phyloP scores from a whole-genome alignment of 2,113 vertebrate genomes.

The Corythaixoides concolor region DNA sequence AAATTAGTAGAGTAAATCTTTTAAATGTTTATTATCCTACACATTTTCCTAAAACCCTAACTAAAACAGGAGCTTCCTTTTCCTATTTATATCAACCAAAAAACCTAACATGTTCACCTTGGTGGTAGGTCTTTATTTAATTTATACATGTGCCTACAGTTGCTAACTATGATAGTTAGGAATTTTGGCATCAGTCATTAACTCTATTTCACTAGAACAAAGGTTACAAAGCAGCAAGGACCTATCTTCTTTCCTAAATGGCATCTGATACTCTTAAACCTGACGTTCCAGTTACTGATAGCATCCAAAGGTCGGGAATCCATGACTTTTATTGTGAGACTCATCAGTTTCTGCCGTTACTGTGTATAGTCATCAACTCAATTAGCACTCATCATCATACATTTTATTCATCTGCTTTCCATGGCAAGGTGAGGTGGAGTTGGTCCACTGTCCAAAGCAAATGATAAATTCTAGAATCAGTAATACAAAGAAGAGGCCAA shows the following conservation, averaged over 20 bases:
- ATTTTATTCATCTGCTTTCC: neutral
- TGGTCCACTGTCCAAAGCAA: neutral
- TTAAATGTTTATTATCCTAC: neutral
- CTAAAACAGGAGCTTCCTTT: neutral
- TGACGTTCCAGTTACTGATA: neutral
- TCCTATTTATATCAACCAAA: neutral
- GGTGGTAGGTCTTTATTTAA: neutral
- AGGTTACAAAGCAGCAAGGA: neutral
- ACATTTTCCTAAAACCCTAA: neutral
- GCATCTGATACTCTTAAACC: neutral
- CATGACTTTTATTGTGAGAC: neutral
- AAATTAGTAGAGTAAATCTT: neutral
- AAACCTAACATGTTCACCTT: neutral
- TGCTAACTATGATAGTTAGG: neutral
- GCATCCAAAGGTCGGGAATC: neutral
- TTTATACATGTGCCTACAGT: neutral
- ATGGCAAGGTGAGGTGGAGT: neutral
- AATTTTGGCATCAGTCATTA: neutral
- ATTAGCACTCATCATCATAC: neutral
- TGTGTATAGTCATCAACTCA: neutral
- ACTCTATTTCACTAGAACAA: neutral
- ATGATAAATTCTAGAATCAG: neutral
- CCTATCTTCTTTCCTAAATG: neutral
- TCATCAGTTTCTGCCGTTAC: neutral
- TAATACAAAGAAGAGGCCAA: constrained; percentile 19